Base-by-base conservation (phyloP, 2,797 vertebrate genomes). In the Hemitrygon akajei region DNA sequence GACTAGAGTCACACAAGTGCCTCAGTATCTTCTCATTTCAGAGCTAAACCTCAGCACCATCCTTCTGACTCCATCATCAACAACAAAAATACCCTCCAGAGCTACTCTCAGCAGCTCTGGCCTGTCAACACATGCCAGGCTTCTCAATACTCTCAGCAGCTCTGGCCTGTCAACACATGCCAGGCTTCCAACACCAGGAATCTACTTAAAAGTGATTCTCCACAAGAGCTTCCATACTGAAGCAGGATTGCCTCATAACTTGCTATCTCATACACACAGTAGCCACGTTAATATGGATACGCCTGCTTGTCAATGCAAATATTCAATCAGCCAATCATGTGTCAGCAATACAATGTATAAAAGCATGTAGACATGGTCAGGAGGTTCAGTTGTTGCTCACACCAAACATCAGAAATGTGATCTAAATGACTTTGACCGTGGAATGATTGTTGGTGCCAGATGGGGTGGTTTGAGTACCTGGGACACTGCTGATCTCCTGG, bases 51-150 rank as follows among this genome's bases (percentile, higher is more conserved):
- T 93, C 91, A 76, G 30, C 71, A 56, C 37, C 30, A 73, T 76
- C 40, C 71, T 93, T 93, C 91, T 58, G 37, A n/a, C 73, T 93
- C 73, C 7, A 93, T 76, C 47, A 47, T 93, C 71, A 93, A 69
- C 63, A 79, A 79, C 76, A 7, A n/a, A n/a, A 91, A 47, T 30
- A 93, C 4, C 71, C 27, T 40, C 71, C 69, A 56, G 91, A 73
- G n/a, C n/a, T n/a, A 3, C 10, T 2, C 71, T 22, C 71, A 75
- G 71, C 40, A 16, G 69, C 71, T 73, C 91, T 25, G 37, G 22
- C 14, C 14, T 58, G 91, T 75, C 71, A 93, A 30, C 37, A 47
- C 91, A 75, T 34, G 37, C 56, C 37, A 75, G 20, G 47, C 9
- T 1, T 58, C 76, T n/a, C n/a, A n/a, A n/a, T n/a, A 3, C 10